Base-by-base conservation (phyloP, 2,888 invertebrate genomes). In the Brachypalpus laphriformis region DNA sequence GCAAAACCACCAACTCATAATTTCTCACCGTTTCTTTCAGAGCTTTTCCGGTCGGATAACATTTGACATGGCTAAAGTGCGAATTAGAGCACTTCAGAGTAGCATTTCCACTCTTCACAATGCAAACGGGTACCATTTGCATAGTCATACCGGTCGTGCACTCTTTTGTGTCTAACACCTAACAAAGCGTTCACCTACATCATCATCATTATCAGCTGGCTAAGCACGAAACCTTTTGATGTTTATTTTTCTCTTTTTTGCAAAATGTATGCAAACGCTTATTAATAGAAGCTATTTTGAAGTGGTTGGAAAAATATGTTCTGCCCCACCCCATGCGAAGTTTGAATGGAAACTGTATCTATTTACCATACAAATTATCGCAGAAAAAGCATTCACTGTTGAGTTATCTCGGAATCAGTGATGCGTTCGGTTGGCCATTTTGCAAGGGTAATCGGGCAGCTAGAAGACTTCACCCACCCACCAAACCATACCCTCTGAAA, bases 21-120 rank as follows among this genome's bases (percentile, higher is more conserved):
- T 47, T 49, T 45, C 31, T 18, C 4, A n/a, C 2, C 22, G 16
- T 11, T 37, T 51, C 22, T 49, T 37, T 65, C 7, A 40, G 63
- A 72, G 14, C 14, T 25, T 31, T 51, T 63, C 61, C 45, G 42
- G 28, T 63, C 31, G 61, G 72, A 61, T 51, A 20, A 6, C 61
- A 61, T 40, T 72, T 72, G 61, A 61, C 61, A 72, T 51, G 61
- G 51, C 49, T 31, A n/a, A 72, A 61, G 61, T 72, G 61, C 72
- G 61, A 72, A 72, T 61, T 59, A 61, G 72, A 61, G 72, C 61
- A 72, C 72, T 72, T 42, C 61, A 20, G 14, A 34, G 18, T 42
- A 28, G 9, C 57, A 16, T 57, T 22, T 31, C 7, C 47, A 59
- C 28, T 49, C 16, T n/a, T 16, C 9, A 61, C 61, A 59, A 61